A percentile compares a stretch with the other conserved stretches of the same genome.
phyloP scores from a whole-genome alignment of 1,140 invertebrate genomes.

The Heterodera schachtii region DNA sequence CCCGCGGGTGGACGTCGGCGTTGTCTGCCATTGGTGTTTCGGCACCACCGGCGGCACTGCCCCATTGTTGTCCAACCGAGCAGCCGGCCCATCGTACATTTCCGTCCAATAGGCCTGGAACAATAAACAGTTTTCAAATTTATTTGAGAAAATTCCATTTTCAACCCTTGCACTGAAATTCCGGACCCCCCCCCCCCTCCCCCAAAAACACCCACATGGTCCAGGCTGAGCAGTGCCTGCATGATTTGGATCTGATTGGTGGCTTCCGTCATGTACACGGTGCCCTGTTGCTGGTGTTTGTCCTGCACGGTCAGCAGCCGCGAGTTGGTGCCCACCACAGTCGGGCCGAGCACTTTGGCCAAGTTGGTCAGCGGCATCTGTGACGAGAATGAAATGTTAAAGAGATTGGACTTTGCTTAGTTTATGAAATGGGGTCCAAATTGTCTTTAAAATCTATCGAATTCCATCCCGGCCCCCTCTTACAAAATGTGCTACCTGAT shows the following conservation, averaged over 20 bases:
- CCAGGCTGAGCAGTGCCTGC: conserved; percentile 9
- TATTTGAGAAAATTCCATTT: neutral
- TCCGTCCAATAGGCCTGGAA: neutral
- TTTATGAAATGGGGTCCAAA: no score
- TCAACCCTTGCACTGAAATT: no score
- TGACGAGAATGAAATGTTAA: neutral
- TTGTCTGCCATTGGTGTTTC: neutral
- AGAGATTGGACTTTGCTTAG: neutral
- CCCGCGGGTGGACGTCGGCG: neutral
- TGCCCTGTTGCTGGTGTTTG: conserved; percentile 6
- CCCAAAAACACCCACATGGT: neutral
- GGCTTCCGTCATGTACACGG: conserved; percentile 14
- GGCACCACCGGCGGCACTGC: no score
- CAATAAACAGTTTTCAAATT: neutral
- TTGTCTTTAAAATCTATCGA: no score
- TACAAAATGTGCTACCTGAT: no score
- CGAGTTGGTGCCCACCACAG: conserved; percentile 26
- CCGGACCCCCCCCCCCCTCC: no score
- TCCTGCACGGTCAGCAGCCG: conserved; percentile 1
- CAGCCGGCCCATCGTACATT: neutral
- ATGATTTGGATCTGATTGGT: conserved; percentile 22
- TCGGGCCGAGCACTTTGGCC: conserved; percentile 31
- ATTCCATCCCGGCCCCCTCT: no score
- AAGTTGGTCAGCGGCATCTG: conserved; percentile 30
- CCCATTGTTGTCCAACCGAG: neutral